Conservation (phyloP, 2,113 vertebrate species). For the Junco hyemalis region DNA sequence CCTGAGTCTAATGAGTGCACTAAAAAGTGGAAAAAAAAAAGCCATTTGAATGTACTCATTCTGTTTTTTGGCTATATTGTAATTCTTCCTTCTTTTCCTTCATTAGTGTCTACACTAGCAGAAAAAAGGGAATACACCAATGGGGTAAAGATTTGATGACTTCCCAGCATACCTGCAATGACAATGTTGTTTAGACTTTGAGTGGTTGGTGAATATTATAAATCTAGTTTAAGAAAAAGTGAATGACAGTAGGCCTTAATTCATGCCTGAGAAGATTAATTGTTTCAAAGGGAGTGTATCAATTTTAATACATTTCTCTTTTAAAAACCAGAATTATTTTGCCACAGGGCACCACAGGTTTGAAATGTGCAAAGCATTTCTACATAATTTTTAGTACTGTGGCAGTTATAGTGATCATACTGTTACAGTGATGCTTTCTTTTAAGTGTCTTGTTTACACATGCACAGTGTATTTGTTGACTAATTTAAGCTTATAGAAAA, state of each 20-base stretch:
- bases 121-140: neutral
- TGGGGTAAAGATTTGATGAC: neutral
- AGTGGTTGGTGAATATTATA: neutral
- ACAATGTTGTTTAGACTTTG: neutral
- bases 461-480: neutral
- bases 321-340: neutral
- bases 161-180: neutral
- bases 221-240: neutral
- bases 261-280: neutral
- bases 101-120: neutral
- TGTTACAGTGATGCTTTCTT: neutral
- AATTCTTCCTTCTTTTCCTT: conserved; percentile 40
- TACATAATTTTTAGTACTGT: neutral
- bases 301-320: neutral
- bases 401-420: neutral
- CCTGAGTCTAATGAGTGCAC: conserved; percentile 57
- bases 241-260: conserved; percentile 6
- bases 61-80: neutral
- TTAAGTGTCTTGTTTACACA: neutral
- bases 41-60: neutral
- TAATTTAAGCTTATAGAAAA: neutral
- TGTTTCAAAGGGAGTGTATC: neutral
- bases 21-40: neutral
- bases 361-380: neutral
- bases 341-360: neutral